Evolutionary conservation across 2,113 vertebrate species (phyloP).

Genomic region (Cyprinus carpio): DNA sequence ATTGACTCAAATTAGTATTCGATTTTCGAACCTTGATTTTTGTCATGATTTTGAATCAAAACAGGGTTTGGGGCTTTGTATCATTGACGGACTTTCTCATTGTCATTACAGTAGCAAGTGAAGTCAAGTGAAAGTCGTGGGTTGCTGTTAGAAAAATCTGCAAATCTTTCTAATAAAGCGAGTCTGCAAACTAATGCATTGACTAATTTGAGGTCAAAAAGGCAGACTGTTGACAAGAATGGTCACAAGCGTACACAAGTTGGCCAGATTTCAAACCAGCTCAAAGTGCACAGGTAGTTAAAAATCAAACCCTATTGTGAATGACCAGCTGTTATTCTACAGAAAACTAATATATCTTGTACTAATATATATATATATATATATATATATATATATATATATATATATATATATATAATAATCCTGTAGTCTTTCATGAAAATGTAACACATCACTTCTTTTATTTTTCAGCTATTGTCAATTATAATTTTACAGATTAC

Average conservation of each 20-base stretch:
- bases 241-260: not conserved
- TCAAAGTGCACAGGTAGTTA: not conserved
- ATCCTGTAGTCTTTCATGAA: not conserved
- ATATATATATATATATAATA: too few relatives aligned
- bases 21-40: conserved; percentile 70
- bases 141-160: conserved; percentile 67
- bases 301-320: not conserved
- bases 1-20: conserved; percentile 64
- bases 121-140: conserved; percentile 30
- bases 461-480: not conserved
- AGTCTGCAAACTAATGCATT: conserved; percentile 67
- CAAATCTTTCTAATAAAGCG: conserved; percentile 67
- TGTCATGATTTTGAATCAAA: conserved; percentile 32
- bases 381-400: too few relatives aligned
- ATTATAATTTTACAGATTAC: not conserved
- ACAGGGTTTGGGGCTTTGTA: conserved; percentile 64
- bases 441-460: not conserved
- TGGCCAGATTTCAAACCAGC: not conserved
- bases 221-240: not conserved
- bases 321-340: not conserved
- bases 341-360: not conserved
- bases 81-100: conserved; percentile 57
- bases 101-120: conserved; percentile 62
- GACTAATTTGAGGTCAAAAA: not conserved
- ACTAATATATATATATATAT: too few relatives aligned